Percentiles rank a stretch among this genome's conserved stretches.
Conservation (phyloP, 2,888 invertebrate species). For the Hesperia comma region DNA sequence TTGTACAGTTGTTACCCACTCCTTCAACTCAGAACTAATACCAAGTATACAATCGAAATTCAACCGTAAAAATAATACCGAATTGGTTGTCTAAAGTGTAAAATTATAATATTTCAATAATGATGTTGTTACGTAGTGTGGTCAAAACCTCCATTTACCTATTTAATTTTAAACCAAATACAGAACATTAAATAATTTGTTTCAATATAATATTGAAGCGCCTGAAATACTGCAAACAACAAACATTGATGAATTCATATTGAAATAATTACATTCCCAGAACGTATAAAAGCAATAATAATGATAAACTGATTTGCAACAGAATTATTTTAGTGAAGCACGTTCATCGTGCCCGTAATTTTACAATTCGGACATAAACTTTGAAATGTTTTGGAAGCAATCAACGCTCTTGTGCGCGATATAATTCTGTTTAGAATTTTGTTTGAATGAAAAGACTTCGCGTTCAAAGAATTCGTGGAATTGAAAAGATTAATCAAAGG, state of each 20-base stretch:
- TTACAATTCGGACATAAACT: slow-evolving; percentile 6
- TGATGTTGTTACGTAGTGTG: no score
- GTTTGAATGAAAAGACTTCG: background rate
- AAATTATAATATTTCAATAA: no score
- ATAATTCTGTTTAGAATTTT: slow-evolving; percentile 3
- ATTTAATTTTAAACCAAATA: background rate
- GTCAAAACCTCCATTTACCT: no score
- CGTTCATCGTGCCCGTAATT: background rate
- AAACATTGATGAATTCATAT: slow-evolving; percentile 2
- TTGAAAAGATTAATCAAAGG: background rate
- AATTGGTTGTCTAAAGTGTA: no score
- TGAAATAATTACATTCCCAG: background rate
- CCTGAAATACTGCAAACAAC: background rate
- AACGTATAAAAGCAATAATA: background rate
- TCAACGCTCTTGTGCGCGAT: background rate
- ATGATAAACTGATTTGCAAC: slow-evolving; percentile 3
- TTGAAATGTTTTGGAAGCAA: slow-evolving; percentile 4
- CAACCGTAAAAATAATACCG: no score
- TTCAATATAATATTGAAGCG: background rate
- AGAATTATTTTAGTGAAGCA: background rate
- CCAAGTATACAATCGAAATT: no score
- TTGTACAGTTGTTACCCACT: no score
- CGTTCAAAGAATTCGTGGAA: background rate
- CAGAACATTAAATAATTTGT: background rate
- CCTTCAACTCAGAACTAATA: no score